A percentile compares a stretch with the other conserved stretches of the same genome.
phyloP scores from a whole-genome alignment of 2,888 invertebrate species.

The Troilus luridus region DNA sequence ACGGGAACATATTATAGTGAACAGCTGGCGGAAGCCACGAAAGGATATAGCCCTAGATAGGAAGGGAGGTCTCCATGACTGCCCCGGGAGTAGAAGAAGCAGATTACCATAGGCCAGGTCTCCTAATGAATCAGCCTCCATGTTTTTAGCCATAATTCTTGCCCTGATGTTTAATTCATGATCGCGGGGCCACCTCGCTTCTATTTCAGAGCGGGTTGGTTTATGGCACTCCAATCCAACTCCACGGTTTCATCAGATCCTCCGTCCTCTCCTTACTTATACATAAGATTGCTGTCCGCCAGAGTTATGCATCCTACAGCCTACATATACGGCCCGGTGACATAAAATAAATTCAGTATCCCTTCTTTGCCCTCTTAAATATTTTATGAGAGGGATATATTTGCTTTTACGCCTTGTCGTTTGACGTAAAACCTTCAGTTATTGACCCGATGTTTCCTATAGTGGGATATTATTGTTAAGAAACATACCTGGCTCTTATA shows the following conservation, averaged over 20 bases:
- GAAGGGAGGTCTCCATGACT: background rate
- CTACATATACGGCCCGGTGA: background rate
- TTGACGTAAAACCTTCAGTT: conserved; percentile 29
- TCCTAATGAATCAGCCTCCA: conserved; percentile 47
- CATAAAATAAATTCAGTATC: conserved; percentile 31
- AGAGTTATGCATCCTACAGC: conserved; percentile 7
- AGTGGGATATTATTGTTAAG: background rate
- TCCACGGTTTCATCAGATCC: conserved; percentile 12
- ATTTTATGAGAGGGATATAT: conserved; percentile 31
- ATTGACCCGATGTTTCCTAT: background rate
- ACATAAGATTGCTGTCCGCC: conserved; percentile 24
- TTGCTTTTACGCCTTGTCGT: conserved; percentile 29
- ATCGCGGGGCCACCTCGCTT: conserved; percentile 20
- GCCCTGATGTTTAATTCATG: conserved; percentile 53
- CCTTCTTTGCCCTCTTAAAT: conserved; percentile 9
- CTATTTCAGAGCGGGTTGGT: conserved; percentile 10
- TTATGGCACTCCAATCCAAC: conserved; percentile 41
- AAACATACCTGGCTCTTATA: background rate
- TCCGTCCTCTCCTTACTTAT: conserved; percentile 20
- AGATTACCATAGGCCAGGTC: conserved; percentile 35
- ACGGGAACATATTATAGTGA: background rate
- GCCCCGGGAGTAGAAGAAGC: background rate
- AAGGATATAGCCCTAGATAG: background rate
- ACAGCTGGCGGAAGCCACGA: background rate
- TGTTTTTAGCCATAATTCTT: conserved; percentile 57